Percentiles rank a stretch among this genome's conserved stretches.
Evolutionary conservation across 2,797 vertebrate species (phyloP).

Genomic region (Cossypha caffra): DNA sequence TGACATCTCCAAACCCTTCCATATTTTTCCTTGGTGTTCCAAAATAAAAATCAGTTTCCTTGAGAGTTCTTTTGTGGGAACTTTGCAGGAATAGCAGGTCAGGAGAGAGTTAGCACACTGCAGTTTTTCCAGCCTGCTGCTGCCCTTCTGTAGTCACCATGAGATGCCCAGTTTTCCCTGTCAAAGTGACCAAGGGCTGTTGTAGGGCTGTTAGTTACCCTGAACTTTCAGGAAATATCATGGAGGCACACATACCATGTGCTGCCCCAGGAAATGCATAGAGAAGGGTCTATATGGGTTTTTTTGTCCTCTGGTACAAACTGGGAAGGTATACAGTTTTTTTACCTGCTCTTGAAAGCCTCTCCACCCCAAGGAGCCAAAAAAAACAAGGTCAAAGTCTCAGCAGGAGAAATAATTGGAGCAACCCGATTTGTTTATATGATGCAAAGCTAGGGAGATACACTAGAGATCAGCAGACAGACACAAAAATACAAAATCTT

Average conservation of each 20-base stretch:
- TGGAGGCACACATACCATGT: not conserved
- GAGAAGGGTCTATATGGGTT: rapidly evolving
- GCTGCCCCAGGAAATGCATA: not conserved
- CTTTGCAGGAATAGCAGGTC: not conserved
- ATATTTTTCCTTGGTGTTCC: not conserved
- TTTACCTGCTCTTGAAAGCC: not conserved
- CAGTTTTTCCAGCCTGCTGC: not conserved
- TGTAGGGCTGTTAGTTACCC: not conserved
- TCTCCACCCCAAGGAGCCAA: not conserved
- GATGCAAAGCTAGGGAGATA: not conserved
- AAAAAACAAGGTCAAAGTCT: not conserved
- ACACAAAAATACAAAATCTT: not conserved
- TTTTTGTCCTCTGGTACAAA: not conserved
- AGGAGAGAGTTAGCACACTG: not conserved
- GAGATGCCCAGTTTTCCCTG: not conserved
- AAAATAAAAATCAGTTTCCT: not conserved
- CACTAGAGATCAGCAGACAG: not conserved
- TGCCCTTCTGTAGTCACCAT: not conserved
- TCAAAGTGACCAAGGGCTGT: not conserved
- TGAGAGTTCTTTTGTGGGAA: not conserved
- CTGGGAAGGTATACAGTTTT: not conserved
- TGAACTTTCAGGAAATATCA: not conserved
- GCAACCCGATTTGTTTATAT: not conserved
- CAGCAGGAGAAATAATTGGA: not conserved
- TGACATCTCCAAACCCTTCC: not conserved